Evolutionary conservation across 2,888 invertebrate genomes (phyloP).

Genomic region (Mactromeris polynyma): DNA sequence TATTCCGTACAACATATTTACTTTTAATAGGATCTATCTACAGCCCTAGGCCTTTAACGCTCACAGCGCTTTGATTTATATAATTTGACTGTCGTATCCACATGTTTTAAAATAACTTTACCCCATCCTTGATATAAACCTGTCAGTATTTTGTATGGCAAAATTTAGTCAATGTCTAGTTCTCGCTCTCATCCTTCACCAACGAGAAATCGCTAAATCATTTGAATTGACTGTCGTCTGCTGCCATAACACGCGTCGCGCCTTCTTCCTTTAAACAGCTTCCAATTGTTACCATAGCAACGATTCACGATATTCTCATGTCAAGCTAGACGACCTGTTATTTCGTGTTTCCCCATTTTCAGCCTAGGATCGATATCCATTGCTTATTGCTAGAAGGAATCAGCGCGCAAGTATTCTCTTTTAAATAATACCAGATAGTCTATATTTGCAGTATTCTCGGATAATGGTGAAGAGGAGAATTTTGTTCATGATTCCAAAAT

Average conservation of each 20-base stretch:
- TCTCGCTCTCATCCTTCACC: background rate
- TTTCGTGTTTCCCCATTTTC: conserved; percentile 23
- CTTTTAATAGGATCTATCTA: no score
- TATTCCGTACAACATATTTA: no score
- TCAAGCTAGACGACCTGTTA: conserved; percentile 23
- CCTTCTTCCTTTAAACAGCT: background rate
- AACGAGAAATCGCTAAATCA: background rate
- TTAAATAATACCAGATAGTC: background rate
- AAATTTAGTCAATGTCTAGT: no score
- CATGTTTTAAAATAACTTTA: no score
- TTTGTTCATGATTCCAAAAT: background rate
- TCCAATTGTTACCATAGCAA: conserved; percentile 32
- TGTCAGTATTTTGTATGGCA: no score
- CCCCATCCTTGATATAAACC: no score
- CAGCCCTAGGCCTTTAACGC: no score
- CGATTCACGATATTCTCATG: conserved; percentile 29
- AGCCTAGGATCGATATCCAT: conserved; percentile 15
- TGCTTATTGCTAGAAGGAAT: background rate
- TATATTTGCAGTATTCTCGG: background rate
- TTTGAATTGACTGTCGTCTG: conserved; percentile 5
- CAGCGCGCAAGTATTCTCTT: background rate
- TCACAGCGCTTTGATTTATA: no score
- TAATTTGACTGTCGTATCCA: no score
- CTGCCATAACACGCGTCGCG: background rate
- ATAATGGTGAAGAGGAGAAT: background rate